These are phyloP conservation scores for Andricus curvator DNA, from an alignment of 2,888 invertebrate genomes.

Conservation along the genomic window DNA sequence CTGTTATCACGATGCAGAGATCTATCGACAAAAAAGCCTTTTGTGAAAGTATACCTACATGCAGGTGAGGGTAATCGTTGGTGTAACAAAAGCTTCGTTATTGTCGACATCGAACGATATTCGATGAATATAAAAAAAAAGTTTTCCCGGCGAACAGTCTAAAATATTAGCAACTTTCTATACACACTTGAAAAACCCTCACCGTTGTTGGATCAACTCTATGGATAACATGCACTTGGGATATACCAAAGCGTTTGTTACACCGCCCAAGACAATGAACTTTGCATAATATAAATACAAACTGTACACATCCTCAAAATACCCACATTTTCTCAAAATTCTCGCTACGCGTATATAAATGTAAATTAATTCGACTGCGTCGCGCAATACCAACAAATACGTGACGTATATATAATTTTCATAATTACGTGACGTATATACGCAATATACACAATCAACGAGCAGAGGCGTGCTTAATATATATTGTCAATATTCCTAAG, in stretches of 20 bases:
- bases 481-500: slow-evolving; percentile 50
- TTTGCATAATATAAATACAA: slow-evolving; percentile 31
- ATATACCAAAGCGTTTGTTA: slow-evolving; percentile 57
- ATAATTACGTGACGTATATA: slow-evolving; percentile 51
- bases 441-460: slow-evolving; percentile 62
- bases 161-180: slow-evolving; percentile 37
- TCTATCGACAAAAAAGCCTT: slow-evolving; percentile 30
- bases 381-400: slow-evolving; percentile 9
- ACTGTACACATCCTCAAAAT: slow-evolving; percentile 17
- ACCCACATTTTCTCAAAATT: slow-evolving; percentile 17
- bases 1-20: slow-evolving; percentile 28
- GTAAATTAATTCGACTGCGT: slow-evolving; percentile 26
- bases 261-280: slow-evolving; percentile 53
- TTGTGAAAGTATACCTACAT: slow-evolving; percentile 60
- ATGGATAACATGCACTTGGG: slow-evolving; percentile 50
- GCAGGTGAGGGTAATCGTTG: slow-evolving; percentile 71
- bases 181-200: slow-evolving; percentile 39
- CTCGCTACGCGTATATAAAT: slow-evolving; percentile 28
- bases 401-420: neutral
- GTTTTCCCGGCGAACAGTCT: slow-evolving; percentile 2
- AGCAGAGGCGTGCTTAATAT: slow-evolving; percentile 63
- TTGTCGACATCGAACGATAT: neutral
- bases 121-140: slow-evolving; percentile 28
- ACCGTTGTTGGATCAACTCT: slow-evolving; percentile 16
- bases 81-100: slow-evolving; percentile 66